Evolutionary conservation across 2,797 vertebrate genomes (phyloP).

Genomic region (Hemibagrus guttatus): DNA sequence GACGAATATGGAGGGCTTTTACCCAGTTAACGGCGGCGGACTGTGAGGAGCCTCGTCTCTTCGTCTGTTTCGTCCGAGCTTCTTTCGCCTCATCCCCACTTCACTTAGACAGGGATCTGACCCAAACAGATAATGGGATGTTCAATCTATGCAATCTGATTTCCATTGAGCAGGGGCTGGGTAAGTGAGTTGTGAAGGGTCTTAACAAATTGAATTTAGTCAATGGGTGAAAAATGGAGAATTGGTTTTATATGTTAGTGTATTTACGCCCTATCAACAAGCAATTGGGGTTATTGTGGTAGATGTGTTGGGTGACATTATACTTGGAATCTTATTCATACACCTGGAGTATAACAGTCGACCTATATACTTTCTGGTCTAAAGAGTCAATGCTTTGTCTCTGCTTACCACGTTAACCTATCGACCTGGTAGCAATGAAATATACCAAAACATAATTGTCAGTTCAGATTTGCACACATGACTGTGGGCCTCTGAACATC

Average conservation of each 20-base stretch:
- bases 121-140: slow-evolving; percentile 83
- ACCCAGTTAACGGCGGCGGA: slow-evolving; percentile 81
- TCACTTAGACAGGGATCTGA: slow-evolving; percentile 70
- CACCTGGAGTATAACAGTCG: slow-evolving; percentile 4
- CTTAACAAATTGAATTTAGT: slow-evolving; percentile 85
- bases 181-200: slow-evolving; percentile 84
- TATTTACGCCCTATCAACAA: slow-evolving; percentile 59
- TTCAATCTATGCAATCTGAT: slow-evolving; percentile 89
- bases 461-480: neutral
- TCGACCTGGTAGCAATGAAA: neutral
- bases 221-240: slow-evolving; percentile 80
- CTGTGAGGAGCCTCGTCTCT: slow-evolving; percentile 78
- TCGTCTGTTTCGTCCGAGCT: slow-evolving; percentile 70
- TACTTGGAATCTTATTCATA: slow-evolving; percentile 37
- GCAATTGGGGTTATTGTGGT: slow-evolving; percentile 56
- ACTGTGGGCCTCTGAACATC: neutral
- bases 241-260: slow-evolving; percentile 69
- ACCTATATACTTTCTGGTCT: slow-evolving; percentile 9
- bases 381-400: neutral
- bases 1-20: slow-evolving; percentile 84
- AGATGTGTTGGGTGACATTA: slow-evolving; percentile 47
- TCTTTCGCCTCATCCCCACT: slow-evolving; percentile 66
- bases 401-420: neutral
- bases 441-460: neutral
- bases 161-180: slow-evolving; percentile 82